Evolutionary conservation across 2,888 invertebrate species (phyloP).

Genomic region (Carabus problematicus): DNA sequence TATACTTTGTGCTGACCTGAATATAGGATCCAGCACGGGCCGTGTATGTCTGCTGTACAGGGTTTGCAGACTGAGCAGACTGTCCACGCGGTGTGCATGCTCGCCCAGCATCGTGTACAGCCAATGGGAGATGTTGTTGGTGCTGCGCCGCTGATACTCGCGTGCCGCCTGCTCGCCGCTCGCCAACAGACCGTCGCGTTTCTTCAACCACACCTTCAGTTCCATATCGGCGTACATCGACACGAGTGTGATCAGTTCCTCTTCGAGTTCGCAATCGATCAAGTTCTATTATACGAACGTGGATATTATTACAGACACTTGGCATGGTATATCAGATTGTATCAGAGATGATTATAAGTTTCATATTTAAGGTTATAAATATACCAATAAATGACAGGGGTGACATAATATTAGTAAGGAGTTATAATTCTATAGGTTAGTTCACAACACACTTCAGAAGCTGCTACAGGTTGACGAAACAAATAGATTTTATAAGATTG

Average conservation of each 20-base stretch:
- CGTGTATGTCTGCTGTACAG: conserved; percentile 22
- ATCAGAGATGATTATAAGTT: too few species aligned
- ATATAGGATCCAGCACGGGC: conserved; percentile 32
- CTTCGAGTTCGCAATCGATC: conserved; percentile 34
- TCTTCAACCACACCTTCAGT: conserved; percentile 23
- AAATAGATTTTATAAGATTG: too few species aligned
- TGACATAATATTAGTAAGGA: background rate
- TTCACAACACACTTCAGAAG: too few species aligned
- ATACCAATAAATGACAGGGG: too few species aligned
- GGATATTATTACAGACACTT: background rate
- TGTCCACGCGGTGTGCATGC: conserved; percentile 25
- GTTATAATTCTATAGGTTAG: background rate
- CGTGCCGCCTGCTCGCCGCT: background rate
- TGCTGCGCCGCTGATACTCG: background rate
- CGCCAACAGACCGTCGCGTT: background rate
- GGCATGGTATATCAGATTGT: conserved; percentile 3
- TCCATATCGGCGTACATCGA: conserved; percentile 36
- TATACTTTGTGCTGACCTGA: conserved; percentile 18
- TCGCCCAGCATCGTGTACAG: conserved; percentile 24
- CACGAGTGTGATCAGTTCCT: conserved; percentile 27
- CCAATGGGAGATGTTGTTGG: conserved; percentile 33
- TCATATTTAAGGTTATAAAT: too few species aligned
- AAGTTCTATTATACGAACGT: conserved; percentile 12
- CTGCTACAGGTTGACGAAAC: too few species aligned
- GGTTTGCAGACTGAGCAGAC: conserved; percentile 20